Conservation (phyloP, 2,888 invertebrate species). For the Ormia ochracea region DNA sequence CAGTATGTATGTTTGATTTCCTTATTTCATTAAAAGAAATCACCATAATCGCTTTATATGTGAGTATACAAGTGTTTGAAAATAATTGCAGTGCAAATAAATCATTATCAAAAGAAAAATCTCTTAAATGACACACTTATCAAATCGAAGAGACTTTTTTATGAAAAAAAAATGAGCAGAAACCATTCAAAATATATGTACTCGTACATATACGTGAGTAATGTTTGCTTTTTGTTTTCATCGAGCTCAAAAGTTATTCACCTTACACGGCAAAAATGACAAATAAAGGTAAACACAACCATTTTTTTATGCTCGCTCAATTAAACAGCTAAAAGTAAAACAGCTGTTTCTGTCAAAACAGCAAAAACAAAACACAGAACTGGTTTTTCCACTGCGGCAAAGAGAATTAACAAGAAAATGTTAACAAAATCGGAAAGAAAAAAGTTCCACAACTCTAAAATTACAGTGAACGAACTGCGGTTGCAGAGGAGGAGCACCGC, state of each 20-base stretch:
- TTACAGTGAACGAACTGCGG: slow-evolving; percentile 53
- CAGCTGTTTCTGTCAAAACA: slow-evolving; percentile 50
- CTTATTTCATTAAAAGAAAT: no score
- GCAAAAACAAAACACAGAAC: not conserved
- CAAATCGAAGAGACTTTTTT: no score
- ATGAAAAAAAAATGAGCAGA: no score
- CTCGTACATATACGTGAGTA: not conserved
- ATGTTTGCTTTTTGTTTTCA: not conserved
- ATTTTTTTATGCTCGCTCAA: slow-evolving; percentile 25
- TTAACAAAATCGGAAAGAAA: not conserved
- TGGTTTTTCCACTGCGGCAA: slow-evolving; percentile 47
- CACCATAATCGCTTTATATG: no score
- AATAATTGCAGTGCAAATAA: no score
- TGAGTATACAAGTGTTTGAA: no score
- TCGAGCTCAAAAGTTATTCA: slow-evolving; percentile 49
- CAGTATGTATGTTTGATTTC: no score
- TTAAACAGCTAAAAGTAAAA: slow-evolving; percentile 38
- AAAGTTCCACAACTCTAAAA: slow-evolving; percentile 24
- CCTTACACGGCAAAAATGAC: slow-evolving; percentile 38
- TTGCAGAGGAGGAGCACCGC: slow-evolving; percentile 32
- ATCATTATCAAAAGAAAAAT: no score
- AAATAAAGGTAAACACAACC: slow-evolving; percentile 38
- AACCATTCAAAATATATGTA: not conserved
- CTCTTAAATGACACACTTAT: no score
- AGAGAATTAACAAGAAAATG: slow-evolving; percentile 34